A percentile compares a stretch with the other conserved stretches of the same genome.
Evolutionary conservation across 1,140 invertebrate species (phyloP).

Genomic region (Neodiprion lecontei): DNA sequence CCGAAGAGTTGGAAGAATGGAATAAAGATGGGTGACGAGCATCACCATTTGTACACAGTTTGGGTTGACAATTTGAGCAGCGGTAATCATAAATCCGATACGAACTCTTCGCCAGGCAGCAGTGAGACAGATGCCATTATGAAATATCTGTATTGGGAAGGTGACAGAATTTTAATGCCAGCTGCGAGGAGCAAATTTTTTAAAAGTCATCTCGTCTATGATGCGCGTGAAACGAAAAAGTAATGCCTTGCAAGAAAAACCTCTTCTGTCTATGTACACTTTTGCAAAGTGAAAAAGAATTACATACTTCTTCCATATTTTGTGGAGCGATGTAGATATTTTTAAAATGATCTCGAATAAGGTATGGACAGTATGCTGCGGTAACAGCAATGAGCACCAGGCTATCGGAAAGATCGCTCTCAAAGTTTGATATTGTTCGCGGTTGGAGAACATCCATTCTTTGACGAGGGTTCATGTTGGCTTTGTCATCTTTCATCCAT

Average conservation of each 20-base stretch:
- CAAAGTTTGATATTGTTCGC: slow-evolving; percentile 38
- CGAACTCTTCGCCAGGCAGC: slow-evolving; percentile 52
- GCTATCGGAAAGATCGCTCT: slow-evolving; percentile 46
- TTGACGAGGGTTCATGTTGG: slow-evolving; percentile 23
- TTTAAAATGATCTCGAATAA: slow-evolving; percentile 41
- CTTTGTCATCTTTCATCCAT: slow-evolving; percentile 29
- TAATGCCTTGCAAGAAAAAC: too few species aligned
- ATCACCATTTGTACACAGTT: slow-evolving; percentile 53
- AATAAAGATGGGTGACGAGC: slow-evolving; percentile 50
- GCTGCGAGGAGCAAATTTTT: slow-evolving; percentile 6
- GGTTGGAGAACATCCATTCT: slow-evolving; percentile 18
- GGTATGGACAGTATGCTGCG: slow-evolving; percentile 52
- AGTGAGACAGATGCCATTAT: slow-evolving; percentile 51
- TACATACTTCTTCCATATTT: slow-evolving; percentile 39
- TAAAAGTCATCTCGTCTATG: background rate
- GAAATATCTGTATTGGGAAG: slow-evolving; percentile 34
- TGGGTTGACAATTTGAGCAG: slow-evolving; percentile 44
- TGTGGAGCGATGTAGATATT: slow-evolving; percentile 44
- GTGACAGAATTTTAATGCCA: too few species aligned
- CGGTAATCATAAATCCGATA: slow-evolving; percentile 50
- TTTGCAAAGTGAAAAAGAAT: background rate
- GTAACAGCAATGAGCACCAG: slow-evolving; percentile 50
- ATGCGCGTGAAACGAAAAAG: background rate
- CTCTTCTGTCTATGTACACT: background rate
- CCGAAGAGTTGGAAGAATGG: slow-evolving; percentile 46